Conservation (phyloP, 1,140 invertebrate species). For the Andrena cerasifolii region DNA sequence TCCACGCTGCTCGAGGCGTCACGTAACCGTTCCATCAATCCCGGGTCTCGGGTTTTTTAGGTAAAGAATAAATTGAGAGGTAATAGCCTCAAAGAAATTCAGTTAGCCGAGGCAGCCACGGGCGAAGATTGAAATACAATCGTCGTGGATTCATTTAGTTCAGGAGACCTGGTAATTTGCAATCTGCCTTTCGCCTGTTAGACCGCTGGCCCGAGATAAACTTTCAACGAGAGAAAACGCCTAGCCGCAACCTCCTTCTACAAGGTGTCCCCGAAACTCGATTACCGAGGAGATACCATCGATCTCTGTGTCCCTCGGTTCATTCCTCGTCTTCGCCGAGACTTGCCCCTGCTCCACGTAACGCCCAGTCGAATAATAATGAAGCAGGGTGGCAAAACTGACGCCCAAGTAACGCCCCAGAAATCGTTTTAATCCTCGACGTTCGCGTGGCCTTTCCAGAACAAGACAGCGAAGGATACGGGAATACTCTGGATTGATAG, state of each 20-base stretch:
- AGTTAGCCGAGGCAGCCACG: conserved; percentile 13
- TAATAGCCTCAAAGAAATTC: conserved; percentile 25
- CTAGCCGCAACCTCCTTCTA: conserved; percentile 34
- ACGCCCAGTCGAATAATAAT: neutral
- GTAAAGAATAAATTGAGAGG: conserved; percentile 11
- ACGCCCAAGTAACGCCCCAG: neutral
- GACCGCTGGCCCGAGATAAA: conserved; percentile 35
- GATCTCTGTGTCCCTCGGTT: neutral
- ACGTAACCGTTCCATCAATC: neutral
- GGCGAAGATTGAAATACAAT: conserved; percentile 27
- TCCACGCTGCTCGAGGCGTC: neutral
- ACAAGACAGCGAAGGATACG: neutral
- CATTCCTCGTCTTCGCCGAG: neutral
- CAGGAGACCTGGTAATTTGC: conserved; percentile 32
- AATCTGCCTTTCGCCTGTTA: conserved; percentile 44
- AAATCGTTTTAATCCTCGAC: neutral
- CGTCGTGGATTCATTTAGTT: conserved; percentile 27
- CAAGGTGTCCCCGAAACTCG: conserved; percentile 12
- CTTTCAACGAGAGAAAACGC: conserved; percentile 46
- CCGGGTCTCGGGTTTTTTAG: neutral
- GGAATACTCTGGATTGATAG: neutral
- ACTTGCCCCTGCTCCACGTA: neutral
- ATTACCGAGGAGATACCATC: conserved; percentile 9
- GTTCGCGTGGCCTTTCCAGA: neutral
- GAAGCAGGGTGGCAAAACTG: neutral